Evolutionary conservation across 2,113 vertebrate species (phyloP), one percentile per base, ranked within the genome.

Genomic region (Gallinago paraguaiae): DNA sequence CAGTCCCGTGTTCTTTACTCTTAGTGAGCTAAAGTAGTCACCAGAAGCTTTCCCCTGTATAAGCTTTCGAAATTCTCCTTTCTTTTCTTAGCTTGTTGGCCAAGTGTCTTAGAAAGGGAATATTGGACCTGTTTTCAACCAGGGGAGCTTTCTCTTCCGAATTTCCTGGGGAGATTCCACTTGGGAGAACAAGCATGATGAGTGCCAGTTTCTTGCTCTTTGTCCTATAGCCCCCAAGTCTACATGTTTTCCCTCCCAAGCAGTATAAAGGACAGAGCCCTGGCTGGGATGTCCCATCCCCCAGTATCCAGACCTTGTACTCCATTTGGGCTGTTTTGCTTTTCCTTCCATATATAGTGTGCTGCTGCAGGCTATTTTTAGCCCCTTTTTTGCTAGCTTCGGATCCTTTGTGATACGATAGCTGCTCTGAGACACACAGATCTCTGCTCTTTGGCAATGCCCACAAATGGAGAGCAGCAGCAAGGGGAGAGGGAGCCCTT

Each of bases 331-430:
- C 97, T 76, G 97, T 97, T 97, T 97, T 94, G 94, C 97, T 96
- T 97, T 98, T 97, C 96, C 97, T 98, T 98, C 98, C 98, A 98
- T 98, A 98, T 98, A 98, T 98, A 98, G 98, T 60, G 96, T 94
- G 97, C 97, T 97, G 97, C 98, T 97, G 96, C 93, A 53, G 93
- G 97, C 98, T 98, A 98, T 99, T 99, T 99, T 99, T 98, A 98
- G 98, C 91, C 97, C 97, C 97, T 86, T 95, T 93, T 95, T 95
- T 95, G 94, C 96, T 95, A 94, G 97, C 97, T 94, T 97, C 74
- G 97, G 97, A 98, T 97, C 96, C 97, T 97, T 97, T 95, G 96
- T 97, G 97, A 97, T 96, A 74, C 72, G 93, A 97, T 96, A 96
- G 96, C 89, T 89, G 95, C 95, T 96, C 90, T 70, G 89, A 96